Percentiles rank a stretch among this genome's conserved stretches.
These are phyloP conservation scores for Ariolimax columbianus DNA, from an alignment of 2,888 invertebrate species.

Conservation along the genomic window DNA sequence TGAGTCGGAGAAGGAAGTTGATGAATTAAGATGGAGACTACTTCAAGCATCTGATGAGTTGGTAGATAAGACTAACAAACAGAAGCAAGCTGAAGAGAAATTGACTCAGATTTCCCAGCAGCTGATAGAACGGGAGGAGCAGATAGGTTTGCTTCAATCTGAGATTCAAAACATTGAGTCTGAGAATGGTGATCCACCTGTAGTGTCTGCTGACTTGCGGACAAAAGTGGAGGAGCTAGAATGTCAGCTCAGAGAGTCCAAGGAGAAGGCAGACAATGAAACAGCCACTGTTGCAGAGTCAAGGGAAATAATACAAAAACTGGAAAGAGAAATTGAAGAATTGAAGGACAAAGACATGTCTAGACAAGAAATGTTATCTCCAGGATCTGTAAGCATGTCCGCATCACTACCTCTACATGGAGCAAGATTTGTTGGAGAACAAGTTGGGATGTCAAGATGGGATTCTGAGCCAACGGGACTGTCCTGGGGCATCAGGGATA, in stretches of 20 bases:
- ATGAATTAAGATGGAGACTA: slow-evolving; percentile 40
- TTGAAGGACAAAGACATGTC: background rate
- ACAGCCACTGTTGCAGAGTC: slow-evolving; percentile 28
- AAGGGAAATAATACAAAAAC: background rate
- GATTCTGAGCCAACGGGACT: slow-evolving; percentile 53
- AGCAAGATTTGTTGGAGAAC: background rate
- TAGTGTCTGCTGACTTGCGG: background rate
- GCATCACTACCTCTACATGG: slow-evolving; percentile 45
- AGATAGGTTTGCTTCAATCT: slow-evolving; percentile 61
- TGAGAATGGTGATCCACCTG: slow-evolving; percentile 51
- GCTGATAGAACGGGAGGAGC: slow-evolving; percentile 63
- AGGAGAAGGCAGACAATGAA: slow-evolving; percentile 52
- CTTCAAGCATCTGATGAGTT: slow-evolving; percentile 38
- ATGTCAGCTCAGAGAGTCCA: slow-evolving; percentile 6
- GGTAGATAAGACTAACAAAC: slow-evolving; percentile 56
- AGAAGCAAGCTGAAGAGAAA: slow-evolving; percentile 59
- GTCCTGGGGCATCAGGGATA: slow-evolving; percentile 19
- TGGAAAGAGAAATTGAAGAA: slow-evolving; percentile 20
- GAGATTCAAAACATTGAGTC: slow-evolving; percentile 59
- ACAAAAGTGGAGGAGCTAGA: background rate
- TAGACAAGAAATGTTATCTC: background rate
- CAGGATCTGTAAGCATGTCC: slow-evolving; percentile 35
- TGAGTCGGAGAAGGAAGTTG: slow-evolving; percentile 32
- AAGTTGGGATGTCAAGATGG: slow-evolving; percentile 49
- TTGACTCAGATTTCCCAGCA: slow-evolving; percentile 63